phyloP scores from a whole-genome alignment of 2,888 invertebrate species.

The Ophion ellenae region DNA sequence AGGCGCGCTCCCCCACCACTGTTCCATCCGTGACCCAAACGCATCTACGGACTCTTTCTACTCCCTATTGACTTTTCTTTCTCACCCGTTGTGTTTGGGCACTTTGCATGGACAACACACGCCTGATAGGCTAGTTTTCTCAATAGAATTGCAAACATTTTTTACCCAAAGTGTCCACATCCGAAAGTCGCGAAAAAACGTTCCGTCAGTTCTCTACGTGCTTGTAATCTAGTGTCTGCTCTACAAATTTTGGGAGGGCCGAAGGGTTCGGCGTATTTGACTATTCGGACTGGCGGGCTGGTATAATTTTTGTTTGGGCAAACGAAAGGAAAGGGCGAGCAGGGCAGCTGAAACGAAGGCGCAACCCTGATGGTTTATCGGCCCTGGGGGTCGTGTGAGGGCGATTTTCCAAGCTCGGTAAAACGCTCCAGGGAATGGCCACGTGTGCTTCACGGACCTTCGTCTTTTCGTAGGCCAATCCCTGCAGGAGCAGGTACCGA shows the following conservation, averaged over 20 bases:
- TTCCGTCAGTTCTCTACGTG: background rate
- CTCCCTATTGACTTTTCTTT: too few species aligned
- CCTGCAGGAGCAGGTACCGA: slow-evolving; percentile 50
- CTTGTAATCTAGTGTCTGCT: background rate
- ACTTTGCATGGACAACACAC: too few species aligned
- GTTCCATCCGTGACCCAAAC: too few species aligned
- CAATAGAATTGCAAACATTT: too few species aligned
- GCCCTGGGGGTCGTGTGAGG: slow-evolving; percentile 64
- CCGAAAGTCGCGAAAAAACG: too few species aligned
- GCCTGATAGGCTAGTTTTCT: too few species aligned
- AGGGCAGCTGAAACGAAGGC: background rate
- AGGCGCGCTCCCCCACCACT: too few species aligned
- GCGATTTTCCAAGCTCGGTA: slow-evolving; percentile 66
- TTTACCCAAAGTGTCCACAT: too few species aligned
- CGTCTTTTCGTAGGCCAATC: slow-evolving; percentile 68
- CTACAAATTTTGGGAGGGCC: background rate
- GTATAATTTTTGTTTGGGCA: slow-evolving; percentile 9
- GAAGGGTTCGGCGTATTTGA: background rate
- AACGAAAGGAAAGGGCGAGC: background rate
- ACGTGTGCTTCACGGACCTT: slow-evolving; percentile 61
- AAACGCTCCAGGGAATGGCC: slow-evolving; percentile 52
- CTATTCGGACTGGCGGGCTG: slow-evolving; percentile 1
- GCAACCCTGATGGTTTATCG: slow-evolving; percentile 72
- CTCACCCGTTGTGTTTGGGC: too few species aligned
- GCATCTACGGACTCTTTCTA: too few species aligned